These are phyloP conservation scores for Oryzias sinensis DNA, from an alignment of 2,797 vertebrate species.

Conservation along the genomic window DNA sequence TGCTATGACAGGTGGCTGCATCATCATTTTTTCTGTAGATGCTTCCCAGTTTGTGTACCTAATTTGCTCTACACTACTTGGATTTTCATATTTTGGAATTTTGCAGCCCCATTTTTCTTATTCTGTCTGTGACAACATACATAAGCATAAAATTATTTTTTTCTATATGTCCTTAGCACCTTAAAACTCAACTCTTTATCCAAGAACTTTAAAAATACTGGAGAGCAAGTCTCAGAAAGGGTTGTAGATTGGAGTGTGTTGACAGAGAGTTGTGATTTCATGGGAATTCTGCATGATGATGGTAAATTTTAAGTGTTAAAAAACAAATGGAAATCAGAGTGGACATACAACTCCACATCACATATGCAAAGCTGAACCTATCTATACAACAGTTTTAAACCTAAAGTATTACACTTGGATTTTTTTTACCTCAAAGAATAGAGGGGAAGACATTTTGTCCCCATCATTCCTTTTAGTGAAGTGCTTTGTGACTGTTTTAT, in stretches of 20 bases:
- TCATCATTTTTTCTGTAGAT: not conserved
- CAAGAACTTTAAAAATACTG: slow-evolving; percentile 65
- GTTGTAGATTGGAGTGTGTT: slow-evolving; percentile 6
- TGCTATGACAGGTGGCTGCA: slow-evolving; percentile 3
- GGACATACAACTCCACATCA: slow-evolving; percentile 33
- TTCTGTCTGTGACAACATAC: slow-evolving; percentile 2
- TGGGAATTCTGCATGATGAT: slow-evolving; percentile 38
- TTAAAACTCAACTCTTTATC: slow-evolving; percentile 24
- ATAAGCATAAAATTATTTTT: too few relatives aligned
- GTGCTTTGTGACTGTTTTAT: slow-evolving; percentile 36
- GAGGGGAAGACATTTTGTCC: not conserved
- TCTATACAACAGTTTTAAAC: too few relatives aligned
- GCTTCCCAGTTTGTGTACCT: not conserved
- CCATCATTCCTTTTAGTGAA: too few relatives aligned
- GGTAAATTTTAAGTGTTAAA: slow-evolving; percentile 23
- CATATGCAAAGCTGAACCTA: not conserved
- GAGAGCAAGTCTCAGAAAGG: slow-evolving; percentile 67
- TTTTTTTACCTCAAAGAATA: slow-evolving; percentile 16
- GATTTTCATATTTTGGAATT: slow-evolving; percentile 14
- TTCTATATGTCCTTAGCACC: not conserved
- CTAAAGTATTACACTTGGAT: not conserved
- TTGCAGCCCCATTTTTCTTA: not conserved
- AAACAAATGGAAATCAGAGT: slow-evolving; percentile 10
- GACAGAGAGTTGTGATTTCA: slow-evolving; percentile 12
- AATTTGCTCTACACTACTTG: not conserved